Conservation (phyloP, 2,797 vertebrate genomes). For the Paguma larvata region DNA sequence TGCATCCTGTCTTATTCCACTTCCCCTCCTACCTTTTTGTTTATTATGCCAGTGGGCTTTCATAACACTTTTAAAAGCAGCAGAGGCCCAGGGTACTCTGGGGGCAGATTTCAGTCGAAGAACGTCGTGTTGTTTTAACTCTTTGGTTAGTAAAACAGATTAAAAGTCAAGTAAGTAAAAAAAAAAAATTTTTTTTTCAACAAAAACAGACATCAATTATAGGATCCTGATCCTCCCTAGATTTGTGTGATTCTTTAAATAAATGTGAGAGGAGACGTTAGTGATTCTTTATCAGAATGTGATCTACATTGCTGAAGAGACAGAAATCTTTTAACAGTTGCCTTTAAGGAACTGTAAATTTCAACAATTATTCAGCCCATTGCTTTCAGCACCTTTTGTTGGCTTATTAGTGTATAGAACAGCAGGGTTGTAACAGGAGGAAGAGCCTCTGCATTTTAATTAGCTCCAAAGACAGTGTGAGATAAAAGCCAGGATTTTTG, state of each 20-base stretch:
- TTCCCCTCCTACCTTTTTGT: slow-evolving; percentile 82
- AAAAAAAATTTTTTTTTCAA: not conserved
- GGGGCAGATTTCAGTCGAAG: slow-evolving; percentile 83
- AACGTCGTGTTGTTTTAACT: slow-evolving; percentile 88
- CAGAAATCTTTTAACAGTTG: slow-evolving; percentile 84
- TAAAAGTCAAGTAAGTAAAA: slow-evolving; percentile 66
- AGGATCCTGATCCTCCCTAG: not conserved
- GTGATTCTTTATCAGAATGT: slow-evolving; percentile 63
- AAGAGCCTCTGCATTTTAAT: slow-evolving; percentile 88
- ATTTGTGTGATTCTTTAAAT: slow-evolving; percentile 45
- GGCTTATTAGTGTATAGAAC: slow-evolving; percentile 84
- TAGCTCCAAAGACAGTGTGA: slow-evolving; percentile 80
- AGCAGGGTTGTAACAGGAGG: slow-evolving; percentile 83
- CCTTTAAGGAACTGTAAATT: slow-evolving; percentile 81
- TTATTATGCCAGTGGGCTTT: slow-evolving; percentile 88
- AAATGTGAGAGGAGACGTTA: slow-evolving; percentile 11
- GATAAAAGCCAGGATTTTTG: slow-evolving; percentile 87
- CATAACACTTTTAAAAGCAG: slow-evolving; percentile 78
- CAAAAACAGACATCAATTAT: slow-evolving; percentile 74
- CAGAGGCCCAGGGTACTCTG: slow-evolving; percentile 85
- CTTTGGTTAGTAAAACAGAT: slow-evolving; percentile 83
- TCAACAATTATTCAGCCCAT: slow-evolving; percentile 80
- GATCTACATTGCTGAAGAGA: slow-evolving; percentile 50
- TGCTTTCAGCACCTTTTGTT: slow-evolving; percentile 86
- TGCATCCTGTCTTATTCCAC: slow-evolving; percentile 38